Evolutionary conservation across 1,140 invertebrate genomes (phyloP).

Genomic region (Oreohelix idahoensis): DNA sequence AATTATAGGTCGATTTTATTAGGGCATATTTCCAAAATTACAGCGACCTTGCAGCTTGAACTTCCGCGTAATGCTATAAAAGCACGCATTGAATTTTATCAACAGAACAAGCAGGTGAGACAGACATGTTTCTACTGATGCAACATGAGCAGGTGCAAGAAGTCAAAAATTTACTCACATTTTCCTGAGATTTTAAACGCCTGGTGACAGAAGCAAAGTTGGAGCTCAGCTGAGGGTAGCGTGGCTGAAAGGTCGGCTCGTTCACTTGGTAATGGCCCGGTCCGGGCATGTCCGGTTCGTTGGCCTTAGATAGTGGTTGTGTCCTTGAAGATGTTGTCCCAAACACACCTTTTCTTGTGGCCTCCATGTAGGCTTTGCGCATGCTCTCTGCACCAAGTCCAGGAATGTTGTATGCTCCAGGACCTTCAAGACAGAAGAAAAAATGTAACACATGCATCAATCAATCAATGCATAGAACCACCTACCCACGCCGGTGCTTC

Average conservation of each 20-base stretch:
- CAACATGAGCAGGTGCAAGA: not conserved
- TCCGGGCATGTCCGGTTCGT: conserved; percentile 62
- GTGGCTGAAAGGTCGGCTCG: conserved; percentile 57
- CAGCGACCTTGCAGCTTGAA: too few relatives aligned
- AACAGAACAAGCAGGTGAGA: too few relatives aligned
- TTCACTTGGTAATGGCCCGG: conserved; percentile 43
- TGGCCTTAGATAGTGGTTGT: conserved; percentile 53
- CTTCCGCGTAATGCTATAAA: too few relatives aligned
- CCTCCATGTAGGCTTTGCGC: conserved; percentile 70
- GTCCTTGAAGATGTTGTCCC: conserved; percentile 62
- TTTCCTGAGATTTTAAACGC: conserved; percentile 48
- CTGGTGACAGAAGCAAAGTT: conserved; percentile 67
- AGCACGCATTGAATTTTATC: too few relatives aligned
- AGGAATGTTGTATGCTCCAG: conserved; percentile 70
- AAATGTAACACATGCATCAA: too few relatives aligned
- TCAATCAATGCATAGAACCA: too few relatives aligned
- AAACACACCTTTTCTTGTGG: conserved; percentile 68
- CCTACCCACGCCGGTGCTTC: too few relatives aligned
- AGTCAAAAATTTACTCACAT: conserved; percentile 21
- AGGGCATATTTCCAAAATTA: too few relatives aligned
- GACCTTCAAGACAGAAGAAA: conserved; percentile 55
- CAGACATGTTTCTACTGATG: not conserved
- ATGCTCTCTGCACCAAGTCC: conserved; percentile 72
- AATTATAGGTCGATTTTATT: too few relatives aligned
- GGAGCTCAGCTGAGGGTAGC: conserved; percentile 59